Conservation (phyloP, 1,140 invertebrate genomes). For the Hyposmocoma kahamanoa region DNA sequence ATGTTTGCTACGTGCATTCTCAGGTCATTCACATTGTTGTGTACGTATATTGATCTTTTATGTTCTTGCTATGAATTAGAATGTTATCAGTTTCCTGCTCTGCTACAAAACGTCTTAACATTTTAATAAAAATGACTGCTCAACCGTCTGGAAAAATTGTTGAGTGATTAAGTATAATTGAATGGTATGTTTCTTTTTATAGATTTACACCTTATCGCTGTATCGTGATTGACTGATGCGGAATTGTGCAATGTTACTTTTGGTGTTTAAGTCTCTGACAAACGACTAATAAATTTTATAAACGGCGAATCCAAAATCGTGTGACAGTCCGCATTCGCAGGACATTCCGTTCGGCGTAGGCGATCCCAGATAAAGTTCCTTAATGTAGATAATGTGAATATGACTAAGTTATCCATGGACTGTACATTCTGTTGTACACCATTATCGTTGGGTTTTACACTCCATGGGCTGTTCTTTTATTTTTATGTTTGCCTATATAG, state of each 20-base stretch:
- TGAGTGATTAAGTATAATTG: too few relatives aligned
- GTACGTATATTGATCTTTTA: not conserved
- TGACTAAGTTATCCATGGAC: constrained; percentile 66
- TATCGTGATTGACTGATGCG: too few relatives aligned
- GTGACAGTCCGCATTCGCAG: too few relatives aligned
- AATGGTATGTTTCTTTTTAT: too few relatives aligned
- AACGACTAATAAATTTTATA: too few relatives aligned
- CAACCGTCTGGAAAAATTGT: too few relatives aligned
- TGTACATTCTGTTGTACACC: constrained; percentile 34
- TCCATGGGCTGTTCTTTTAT: constrained; percentile 52
- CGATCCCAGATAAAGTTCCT: constrained; percentile 62
- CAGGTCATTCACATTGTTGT: not conserved
- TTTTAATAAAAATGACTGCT: not conserved
- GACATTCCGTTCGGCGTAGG: constrained; percentile 28
- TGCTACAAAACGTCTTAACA: not conserved
- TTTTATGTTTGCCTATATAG: constrained; percentile 59
- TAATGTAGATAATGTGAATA: constrained; percentile 72
- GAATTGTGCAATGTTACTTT: too few relatives aligned
- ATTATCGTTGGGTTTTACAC: constrained; percentile 70
- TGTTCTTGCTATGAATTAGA: not conserved
- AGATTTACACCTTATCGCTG: too few relatives aligned
- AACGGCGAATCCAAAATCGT: constrained; percentile 29
- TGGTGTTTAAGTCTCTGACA: too few relatives aligned
- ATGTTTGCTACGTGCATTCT: constrained; percentile 18
- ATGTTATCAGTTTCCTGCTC: constrained; percentile 2